Evolutionary conservation across 2,888 invertebrate genomes (phyloP), one percentile per base, ranked within the genome.

Genomic region (Campaea margaritaria): DNA sequence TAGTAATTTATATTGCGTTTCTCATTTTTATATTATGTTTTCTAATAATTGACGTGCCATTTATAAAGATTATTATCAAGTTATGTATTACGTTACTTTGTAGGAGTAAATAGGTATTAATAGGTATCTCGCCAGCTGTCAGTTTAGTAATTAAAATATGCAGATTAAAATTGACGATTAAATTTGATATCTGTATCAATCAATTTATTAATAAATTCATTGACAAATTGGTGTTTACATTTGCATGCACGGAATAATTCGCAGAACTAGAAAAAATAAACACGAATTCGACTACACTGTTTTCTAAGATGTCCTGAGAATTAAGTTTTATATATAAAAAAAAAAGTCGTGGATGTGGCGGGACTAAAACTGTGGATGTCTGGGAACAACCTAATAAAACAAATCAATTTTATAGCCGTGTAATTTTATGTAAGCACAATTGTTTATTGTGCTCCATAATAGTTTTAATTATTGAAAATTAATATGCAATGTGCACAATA

Each of bases 71-170:
- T 16, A 39, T 16, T 39, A 14, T 21, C 28, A 1, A 39, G 14
- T 39, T 38, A 43, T 12, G 27, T 27, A 27, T 27, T 5, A 38
- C 10, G 11, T 21, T 43, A 56, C 34, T 47, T 48, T 49, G 49
- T 48, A 44, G 8, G 21, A 7, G 8, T 1, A 31, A n/a, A n/a
- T n/a, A n/a, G n/a, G n/a, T n/a, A n/a, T n/a, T 31, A 31, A 31
- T 31, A 14, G 44, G 45, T 49, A 60, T 41, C 14, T n/a, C 34
- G 15, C 27, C 54, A 34, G 45, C 45, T 61, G 43, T 28, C 50
- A 27, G 16, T 46, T 54, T 31, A 12, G n/a, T 16, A 48, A 57
- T 57, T 41, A 59, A 49, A 46, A 38, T 55, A 51, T 58, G 31
- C 27, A 31, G 39, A 51, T 57, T 39, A 13, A 41, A 51, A 31